phyloP scores from a whole-genome alignment of 2,113 vertebrate genomes.

The Maccullochella peelii region DNA sequence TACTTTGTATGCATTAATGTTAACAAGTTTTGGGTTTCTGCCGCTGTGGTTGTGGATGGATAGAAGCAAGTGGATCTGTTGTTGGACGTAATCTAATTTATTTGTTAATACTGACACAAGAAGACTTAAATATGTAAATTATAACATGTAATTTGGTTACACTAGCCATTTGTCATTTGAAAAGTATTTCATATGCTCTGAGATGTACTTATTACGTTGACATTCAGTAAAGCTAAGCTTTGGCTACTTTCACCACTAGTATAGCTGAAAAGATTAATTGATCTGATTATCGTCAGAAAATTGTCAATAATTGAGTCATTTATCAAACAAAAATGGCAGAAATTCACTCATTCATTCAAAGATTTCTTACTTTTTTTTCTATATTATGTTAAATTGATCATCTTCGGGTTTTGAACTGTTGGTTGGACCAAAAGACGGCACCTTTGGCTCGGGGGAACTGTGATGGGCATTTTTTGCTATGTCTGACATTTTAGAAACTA shows the following conservation, averaged over 20 bases:
- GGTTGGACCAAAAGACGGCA: no score
- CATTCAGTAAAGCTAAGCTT: not conserved
- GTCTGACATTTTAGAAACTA: not conserved
- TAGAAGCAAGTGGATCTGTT: no score
- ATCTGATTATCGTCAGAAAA: not conserved
- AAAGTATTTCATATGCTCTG: not conserved
- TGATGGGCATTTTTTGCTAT: no score
- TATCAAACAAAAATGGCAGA: not conserved
- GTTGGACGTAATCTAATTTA: not conserved
- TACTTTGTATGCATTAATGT: not conserved
- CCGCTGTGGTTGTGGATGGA: not conserved
- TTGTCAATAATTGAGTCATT: not conserved
- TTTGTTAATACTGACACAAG: not conserved
- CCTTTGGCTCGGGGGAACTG: not conserved
- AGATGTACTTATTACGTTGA: not conserved
- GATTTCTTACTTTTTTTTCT: not conserved
- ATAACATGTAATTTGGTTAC: not conserved
- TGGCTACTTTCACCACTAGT: no score
- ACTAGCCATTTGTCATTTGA: not conserved
- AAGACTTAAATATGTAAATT: not conserved
- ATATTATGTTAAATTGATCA: not conserved
- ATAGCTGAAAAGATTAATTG: not conserved
- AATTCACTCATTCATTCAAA: not conserved
- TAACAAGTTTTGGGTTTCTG: not conserved
- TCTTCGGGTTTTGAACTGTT: not conserved